These are phyloP conservation scores for Sthenelais limicola DNA, from an alignment of 2,888 invertebrate genomes.

Conservation along the genomic window DNA sequence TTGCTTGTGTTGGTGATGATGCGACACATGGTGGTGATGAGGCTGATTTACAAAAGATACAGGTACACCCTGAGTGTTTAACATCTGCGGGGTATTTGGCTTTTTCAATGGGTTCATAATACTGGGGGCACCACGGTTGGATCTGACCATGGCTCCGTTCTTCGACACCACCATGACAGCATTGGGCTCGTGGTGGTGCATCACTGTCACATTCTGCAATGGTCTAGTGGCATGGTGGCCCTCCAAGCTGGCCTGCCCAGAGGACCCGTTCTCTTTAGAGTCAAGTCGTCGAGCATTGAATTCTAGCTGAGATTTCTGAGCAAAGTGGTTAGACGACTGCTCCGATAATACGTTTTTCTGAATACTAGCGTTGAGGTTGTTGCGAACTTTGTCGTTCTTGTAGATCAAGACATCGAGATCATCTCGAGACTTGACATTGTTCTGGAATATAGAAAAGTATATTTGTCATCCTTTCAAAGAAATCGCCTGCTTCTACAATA, in stretches of 20 bases:
- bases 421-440: too few relatives aligned
- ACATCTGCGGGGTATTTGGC: background rate
- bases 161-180: constrained; percentile 28
- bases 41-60: too few relatives aligned
- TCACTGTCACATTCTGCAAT: background rate
- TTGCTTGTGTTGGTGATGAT: too few relatives aligned
- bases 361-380: too few relatives aligned
- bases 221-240: background rate
- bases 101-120: background rate
- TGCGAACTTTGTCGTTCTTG: too few relatives aligned
- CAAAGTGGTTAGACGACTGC: constrained; percentile 25
- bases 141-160: constrained; percentile 9
- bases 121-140: constrained; percentile 9
- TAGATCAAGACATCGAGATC: too few relatives aligned
- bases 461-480: too few relatives aligned
- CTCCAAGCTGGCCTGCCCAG: background rate
- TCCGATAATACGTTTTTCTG: constrained; percentile 2
- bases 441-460: too few relatives aligned
- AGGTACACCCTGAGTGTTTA: too few relatives aligned
- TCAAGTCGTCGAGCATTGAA: background rate
- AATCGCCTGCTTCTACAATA: too few relatives aligned
- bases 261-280: constrained; percentile 18
- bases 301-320: background rate
- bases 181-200: constrained; percentile 18
- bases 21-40: too few relatives aligned